These are phyloP conservation scores for Escarpia spicata DNA, from an alignment of 2,888 invertebrate genomes.

Conservation along the genomic window DNA sequence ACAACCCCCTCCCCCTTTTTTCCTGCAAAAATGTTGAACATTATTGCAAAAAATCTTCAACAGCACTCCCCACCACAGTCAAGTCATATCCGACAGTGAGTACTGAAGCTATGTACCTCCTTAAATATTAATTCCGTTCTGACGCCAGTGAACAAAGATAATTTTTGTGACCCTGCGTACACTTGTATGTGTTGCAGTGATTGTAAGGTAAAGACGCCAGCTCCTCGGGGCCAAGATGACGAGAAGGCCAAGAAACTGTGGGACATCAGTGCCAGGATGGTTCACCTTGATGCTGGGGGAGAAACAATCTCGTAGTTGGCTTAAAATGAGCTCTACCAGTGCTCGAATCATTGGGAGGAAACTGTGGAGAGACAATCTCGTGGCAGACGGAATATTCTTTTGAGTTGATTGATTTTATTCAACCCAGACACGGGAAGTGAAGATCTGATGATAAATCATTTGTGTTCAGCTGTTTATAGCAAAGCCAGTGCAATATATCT, in stretches of 20 bases:
- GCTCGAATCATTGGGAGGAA: not conserved
- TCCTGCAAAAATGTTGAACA: too few species aligned
- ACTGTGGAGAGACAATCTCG: not conserved
- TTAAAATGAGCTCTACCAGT: not conserved
- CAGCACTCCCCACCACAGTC: too few species aligned
- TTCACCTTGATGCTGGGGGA: slow-evolving; percentile 21
- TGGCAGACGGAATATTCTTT: not conserved
- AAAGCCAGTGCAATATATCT: not conserved
- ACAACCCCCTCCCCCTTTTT: too few species aligned
- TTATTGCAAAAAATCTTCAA: too few species aligned
- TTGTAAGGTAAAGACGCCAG: slow-evolving; percentile 8
- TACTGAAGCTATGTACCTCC: too few species aligned
- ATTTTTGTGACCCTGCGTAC: not conserved
- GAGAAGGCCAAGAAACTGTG: slow-evolving; percentile 27
- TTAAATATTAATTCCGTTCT: too few species aligned
- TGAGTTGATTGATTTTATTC: not conserved
- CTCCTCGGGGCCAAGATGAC: slow-evolving; percentile 24
- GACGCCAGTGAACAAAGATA: too few species aligned
- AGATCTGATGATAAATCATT: not conserved
- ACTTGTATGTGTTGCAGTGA: slow-evolving; percentile 31
- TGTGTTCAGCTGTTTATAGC: not conserved
- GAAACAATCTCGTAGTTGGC: not conserved
- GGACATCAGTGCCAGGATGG: slow-evolving; percentile 30
- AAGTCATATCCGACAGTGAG: too few species aligned
- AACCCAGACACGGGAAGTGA: not conserved